Evolutionary conservation across 2,888 invertebrate genomes (phyloP).

Genomic region (Dolichopus griseipennis): DNA sequence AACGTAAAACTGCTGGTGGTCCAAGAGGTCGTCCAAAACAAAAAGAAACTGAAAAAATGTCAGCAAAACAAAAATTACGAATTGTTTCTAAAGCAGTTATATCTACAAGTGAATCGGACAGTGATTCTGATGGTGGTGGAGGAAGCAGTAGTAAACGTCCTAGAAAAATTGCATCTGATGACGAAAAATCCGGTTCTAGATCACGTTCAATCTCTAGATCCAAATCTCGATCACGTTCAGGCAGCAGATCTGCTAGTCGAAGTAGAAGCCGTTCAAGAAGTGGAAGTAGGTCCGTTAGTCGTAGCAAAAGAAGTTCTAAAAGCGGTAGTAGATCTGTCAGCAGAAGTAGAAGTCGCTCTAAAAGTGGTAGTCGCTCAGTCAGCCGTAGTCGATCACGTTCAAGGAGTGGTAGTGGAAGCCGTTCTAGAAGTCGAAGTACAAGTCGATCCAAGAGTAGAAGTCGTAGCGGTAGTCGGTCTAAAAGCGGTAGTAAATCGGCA

Average conservation of each 20-base stretch:
- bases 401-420: conserved; percentile 18
- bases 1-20: conserved; percentile 53
- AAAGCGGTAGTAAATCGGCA: conserved; percentile 21
- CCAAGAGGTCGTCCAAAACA: conserved; percentile 42
- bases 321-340: conserved; percentile 18
- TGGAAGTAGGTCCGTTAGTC: conserved; percentile 16
- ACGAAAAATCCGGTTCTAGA: conserved; percentile 42
- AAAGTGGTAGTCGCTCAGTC: conserved; percentile 32
- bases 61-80: conserved; percentile 75
- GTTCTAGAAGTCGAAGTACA: conserved; percentile 39
- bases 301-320: conserved; percentile 23
- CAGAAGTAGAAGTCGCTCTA: conserved; percentile 25
- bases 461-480: conserved; percentile 24
- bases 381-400: conserved; percentile 27
- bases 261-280: conserved; percentile 44
- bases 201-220: conserved; percentile 32
- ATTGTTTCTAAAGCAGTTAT: conserved; percentile 92
- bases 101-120: conserved; percentile 79
- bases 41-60: conserved; percentile 53
- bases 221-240: conserved; percentile 36
- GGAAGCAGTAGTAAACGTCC: conserved; percentile 46
- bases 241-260: conserved; percentile 37
- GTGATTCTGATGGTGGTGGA: conserved; percentile 52
- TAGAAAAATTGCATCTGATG: conserved; percentile 54
- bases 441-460: conserved; percentile 33